Conservation (phyloP, 1,140 invertebrate genomes). For the Proales similis region DNA sequence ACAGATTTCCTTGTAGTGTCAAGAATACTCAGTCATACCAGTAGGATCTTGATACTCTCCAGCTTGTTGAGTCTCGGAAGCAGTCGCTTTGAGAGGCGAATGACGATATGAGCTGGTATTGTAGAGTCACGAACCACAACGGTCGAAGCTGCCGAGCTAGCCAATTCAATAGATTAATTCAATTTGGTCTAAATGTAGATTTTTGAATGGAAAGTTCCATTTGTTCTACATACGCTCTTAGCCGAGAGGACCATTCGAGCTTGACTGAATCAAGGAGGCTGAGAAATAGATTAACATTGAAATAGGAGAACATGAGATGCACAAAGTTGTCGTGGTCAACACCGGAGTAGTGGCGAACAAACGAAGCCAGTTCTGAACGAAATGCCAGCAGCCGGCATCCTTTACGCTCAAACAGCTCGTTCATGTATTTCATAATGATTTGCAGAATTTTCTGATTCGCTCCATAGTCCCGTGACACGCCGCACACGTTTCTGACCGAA, state of each 20-base stretch:
- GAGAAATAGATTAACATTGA: slow-evolving; percentile 15
- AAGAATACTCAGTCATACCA: slow-evolving; percentile 15
- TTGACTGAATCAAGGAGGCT: slow-evolving; percentile 4
- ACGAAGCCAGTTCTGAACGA: too few relatives aligned
- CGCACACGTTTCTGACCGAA: too few relatives aligned
- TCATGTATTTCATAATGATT: too few relatives aligned
- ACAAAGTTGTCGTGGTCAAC: too few relatives aligned
- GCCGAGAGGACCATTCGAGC: slow-evolving; percentile 23
- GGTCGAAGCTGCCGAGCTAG: slow-evolving; percentile 30
- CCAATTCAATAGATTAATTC: slow-evolving; percentile 4
- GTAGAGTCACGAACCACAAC: slow-evolving; percentile 6
- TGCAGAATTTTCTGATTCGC: too few relatives aligned
- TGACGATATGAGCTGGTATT: slow-evolving; percentile 1
- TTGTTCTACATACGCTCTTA: slow-evolving; percentile 16
- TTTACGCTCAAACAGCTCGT: too few relatives aligned
- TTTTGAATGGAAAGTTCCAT: background rate
- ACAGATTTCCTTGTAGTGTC: background rate
- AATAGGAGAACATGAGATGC: too few relatives aligned
- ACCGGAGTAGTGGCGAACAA: too few relatives aligned
- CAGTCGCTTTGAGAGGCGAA: slow-evolving; percentile 18
- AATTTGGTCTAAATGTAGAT: background rate
- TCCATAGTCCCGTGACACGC: too few relatives aligned
- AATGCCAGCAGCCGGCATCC: too few relatives aligned
- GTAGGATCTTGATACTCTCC: slow-evolving; percentile 19
- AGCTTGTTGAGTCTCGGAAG: slow-evolving; percentile 4